Evolutionary conservation across 2,888 invertebrate genomes (phyloP).

Genomic region (Bruchidius siliquastri): DNA sequence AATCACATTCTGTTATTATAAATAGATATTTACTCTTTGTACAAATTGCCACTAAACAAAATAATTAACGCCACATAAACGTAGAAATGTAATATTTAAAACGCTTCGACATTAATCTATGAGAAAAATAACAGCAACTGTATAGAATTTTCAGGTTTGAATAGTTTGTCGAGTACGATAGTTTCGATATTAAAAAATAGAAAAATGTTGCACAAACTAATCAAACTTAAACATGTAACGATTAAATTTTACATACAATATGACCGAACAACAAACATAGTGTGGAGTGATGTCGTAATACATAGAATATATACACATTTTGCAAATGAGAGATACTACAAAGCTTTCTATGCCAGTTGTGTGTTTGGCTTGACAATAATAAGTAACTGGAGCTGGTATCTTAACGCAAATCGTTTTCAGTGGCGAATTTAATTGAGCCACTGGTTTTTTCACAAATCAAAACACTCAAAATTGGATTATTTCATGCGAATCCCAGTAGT

Average conservation of each 20-base stretch:
- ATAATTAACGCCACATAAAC: slow-evolving; percentile 11
- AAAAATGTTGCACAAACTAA: neutral
- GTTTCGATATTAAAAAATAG: neutral
- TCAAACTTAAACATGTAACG: neutral
- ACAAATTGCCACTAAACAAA: slow-evolving; percentile 16
- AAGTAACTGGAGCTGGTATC: too few species aligned
- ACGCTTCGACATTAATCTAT: slow-evolving; percentile 2
- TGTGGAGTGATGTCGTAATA: neutral
- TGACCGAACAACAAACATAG: neutral
- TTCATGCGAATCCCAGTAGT: too few species aligned
- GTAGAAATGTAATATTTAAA: slow-evolving; percentile 11
- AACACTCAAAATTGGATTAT: neutral
- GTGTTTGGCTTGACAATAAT: too few species aligned
- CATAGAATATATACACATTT: neutral
- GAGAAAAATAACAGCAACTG: slow-evolving; percentile 1
- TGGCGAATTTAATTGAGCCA: too few species aligned
- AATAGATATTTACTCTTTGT: slow-evolving; percentile 16
- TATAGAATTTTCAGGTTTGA: neutral
- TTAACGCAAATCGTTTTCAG: too few species aligned
- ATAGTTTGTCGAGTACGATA: neutral
- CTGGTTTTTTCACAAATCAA: neutral
- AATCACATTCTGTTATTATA: slow-evolving; percentile 31
- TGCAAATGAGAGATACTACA: neutral
- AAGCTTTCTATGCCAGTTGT: too few species aligned
- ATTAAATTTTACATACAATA: neutral